Percentiles rank a stretch among this genome's conserved stretches.
phyloP scores from a whole-genome alignment of 2,797 vertebrate species.

The Lerista edwardsae region DNA sequence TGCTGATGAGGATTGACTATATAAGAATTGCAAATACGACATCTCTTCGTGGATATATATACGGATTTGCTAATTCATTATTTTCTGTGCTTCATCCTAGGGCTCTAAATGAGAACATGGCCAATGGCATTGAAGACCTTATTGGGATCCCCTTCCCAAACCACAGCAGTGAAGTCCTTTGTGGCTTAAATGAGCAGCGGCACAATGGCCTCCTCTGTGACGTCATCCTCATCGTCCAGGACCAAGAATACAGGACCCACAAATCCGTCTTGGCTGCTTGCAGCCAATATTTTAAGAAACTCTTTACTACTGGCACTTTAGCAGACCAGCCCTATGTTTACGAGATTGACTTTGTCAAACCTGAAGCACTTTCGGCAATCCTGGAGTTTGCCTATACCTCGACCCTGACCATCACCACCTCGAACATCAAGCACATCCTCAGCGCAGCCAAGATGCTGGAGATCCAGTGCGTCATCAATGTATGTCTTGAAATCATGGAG shows the following conservation, averaged over 20 bases:
- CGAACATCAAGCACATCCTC: conserved; percentile 95
- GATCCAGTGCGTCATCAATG: conserved; percentile 95
- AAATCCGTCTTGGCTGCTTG: conserved; percentile 95
- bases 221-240: conserved; percentile 92
- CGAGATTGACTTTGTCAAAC: conserved; percentile 96
- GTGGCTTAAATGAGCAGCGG: conserved; percentile 94
- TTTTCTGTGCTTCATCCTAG: conserved; percentile 67
- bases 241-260: conserved; percentile 96
- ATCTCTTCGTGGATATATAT: not conserved
- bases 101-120: conserved; percentile 87
- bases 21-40: too few species aligned
- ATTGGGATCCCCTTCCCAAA: conserved; percentile 99
- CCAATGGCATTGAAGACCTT: conserved; percentile 92
- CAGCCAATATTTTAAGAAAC: conserved; percentile 99
- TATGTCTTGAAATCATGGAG: conserved; percentile 98
- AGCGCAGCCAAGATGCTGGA: conserved; percentile 93
- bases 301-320: conserved; percentile 90
- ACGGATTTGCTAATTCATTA: not conserved
- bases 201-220: conserved; percentile 94
- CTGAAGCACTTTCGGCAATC: conserved; percentile 95
- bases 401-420: conserved; percentile 93
- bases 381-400: conserved; percentile 98
- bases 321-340: conserved; percentile 88
- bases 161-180: conserved; percentile 96
- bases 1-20: too few species aligned